Percentiles rank a stretch among this genome's conserved stretches.
Evolutionary conservation across 2,113 vertebrate species (phyloP).

Genomic region (Trematomus loennbergii): DNA sequence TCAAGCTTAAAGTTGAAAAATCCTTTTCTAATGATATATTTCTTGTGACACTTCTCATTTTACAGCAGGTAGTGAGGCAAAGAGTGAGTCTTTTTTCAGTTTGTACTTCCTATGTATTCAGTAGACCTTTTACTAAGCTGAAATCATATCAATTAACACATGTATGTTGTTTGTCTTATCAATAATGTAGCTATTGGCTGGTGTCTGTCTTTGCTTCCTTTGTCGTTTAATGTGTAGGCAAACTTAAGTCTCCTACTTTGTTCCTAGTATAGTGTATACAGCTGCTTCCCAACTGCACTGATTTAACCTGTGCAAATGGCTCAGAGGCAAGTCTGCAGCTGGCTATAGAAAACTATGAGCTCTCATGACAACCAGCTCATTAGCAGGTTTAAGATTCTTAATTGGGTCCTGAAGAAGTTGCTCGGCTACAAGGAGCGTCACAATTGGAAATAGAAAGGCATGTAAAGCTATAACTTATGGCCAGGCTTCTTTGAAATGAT

Average conservation of each 20-base stretch:
- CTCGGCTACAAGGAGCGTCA: constrained; percentile 48
- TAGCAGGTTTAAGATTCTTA: constrained; percentile 55
- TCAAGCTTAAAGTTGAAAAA: constrained; percentile 28
- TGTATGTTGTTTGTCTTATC: background rate
- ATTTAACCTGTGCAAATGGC: constrained; percentile 30
- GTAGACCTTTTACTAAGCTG: constrained; percentile 23
- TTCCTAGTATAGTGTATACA: constrained; percentile 13
- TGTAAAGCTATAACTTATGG: constrained; percentile 51
- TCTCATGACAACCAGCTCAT: constrained; percentile 53
- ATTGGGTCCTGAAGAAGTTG: constrained; percentile 61
- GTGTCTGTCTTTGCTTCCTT: background rate
- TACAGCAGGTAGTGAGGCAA: constrained; percentile 13
- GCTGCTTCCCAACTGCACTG: constrained; percentile 34
- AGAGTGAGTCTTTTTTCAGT: background rate
- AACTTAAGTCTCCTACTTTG: background rate
- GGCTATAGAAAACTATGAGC: constrained; percentile 39
- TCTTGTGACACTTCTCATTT: background rate
- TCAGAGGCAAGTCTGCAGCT: constrained; percentile 29
- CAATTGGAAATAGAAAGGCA: constrained; percentile 73
- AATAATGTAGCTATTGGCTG: background rate
- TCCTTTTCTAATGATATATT: constrained; percentile 1
- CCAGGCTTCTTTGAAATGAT: constrained; percentile 63
- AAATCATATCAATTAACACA: constrained; percentile 36
- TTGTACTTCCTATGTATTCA: constrained; percentile 26
- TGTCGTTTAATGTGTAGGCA: background rate